phyloP scores from a whole-genome alignment of 1,140 invertebrate genomes.

The Carposina sasakii region DNA sequence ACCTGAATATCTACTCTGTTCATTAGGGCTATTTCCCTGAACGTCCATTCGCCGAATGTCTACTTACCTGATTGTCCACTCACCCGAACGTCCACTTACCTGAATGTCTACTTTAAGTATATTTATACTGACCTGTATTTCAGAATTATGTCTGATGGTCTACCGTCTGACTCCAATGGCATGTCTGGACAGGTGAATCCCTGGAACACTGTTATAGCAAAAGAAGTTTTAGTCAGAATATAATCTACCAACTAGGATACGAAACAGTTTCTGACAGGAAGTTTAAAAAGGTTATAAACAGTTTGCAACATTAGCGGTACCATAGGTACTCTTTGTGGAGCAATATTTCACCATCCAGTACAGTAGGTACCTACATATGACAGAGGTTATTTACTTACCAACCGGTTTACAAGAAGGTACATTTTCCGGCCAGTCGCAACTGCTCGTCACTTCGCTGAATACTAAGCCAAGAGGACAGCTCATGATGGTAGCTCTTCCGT shows the following conservation, averaged over 20 bases:
- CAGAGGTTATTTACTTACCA: constrained; percentile 56
- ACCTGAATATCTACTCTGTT: no score
- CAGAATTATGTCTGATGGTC: constrained; percentile 17
- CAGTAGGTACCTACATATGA: no score
- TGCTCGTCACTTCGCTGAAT: constrained; percentile 81
- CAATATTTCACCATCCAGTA: no score
- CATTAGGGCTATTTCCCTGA: no score
- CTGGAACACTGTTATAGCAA: constrained; percentile 33
- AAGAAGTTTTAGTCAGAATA: constrained; percentile 5
- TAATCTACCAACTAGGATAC: not conserved
- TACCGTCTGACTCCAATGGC: constrained; percentile 11
- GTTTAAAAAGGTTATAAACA: no score
- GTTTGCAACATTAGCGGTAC: no score
- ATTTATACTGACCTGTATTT: constrained; percentile 26
- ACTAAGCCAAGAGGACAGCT: constrained; percentile 86
- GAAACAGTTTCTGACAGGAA: no score
- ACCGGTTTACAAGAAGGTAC: constrained; percentile 81
- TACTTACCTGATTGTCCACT: no score
- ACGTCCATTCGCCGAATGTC: no score
- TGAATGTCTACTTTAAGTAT: no score
- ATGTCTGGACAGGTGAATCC: constrained; percentile 25
- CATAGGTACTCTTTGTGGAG: no score
- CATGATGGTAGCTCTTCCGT: constrained; percentile 75
- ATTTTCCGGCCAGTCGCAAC: constrained; percentile 88
- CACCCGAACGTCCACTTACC: no score